Evolutionary conservation across 2,113 vertebrate genomes (phyloP).

Genomic region (Beaufortia kweichowensis): DNA sequence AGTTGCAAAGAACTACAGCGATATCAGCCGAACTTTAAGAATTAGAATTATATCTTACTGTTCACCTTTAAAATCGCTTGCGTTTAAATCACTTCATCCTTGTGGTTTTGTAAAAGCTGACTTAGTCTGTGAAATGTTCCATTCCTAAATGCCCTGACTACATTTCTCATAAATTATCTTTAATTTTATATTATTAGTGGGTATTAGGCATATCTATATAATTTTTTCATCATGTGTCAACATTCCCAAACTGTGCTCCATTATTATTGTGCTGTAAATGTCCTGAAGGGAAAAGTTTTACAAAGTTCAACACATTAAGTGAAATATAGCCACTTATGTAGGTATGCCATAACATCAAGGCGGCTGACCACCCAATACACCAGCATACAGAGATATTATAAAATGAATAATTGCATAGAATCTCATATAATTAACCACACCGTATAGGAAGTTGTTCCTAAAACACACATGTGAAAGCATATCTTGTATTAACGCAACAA

Average conservation of each 20-base stretch:
- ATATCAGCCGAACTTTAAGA: constrained; percentile 9
- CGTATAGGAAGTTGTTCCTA: too few relatives aligned
- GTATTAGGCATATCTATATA: constrained; percentile 14
- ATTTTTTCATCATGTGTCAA: constrained; percentile 10
- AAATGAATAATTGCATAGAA: not conserved
- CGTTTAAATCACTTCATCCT: not conserved
- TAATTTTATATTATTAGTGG: constrained; percentile 25
- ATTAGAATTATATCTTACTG: not conserved
- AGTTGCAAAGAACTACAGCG: constrained; percentile 13
- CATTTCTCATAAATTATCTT: constrained; percentile 33
- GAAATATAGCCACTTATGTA: not conserved
- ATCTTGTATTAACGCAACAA: too few relatives aligned
- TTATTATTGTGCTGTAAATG: constrained; percentile 7
- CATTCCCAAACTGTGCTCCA: constrained; percentile 7
- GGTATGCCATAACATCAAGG: not conserved
- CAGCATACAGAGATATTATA: not conserved
- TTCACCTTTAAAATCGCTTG: not conserved
- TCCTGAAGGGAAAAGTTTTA: not conserved
- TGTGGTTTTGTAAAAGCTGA: constrained; percentile 9
- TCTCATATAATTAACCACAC: too few relatives aligned
- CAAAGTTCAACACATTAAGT: not conserved
- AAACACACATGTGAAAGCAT: too few relatives aligned
- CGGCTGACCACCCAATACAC: not conserved
- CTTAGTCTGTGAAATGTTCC: constrained; percentile 5
- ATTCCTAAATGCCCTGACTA: not conserved